Base-by-base conservation (phyloP, 2,797 vertebrate genomes). In the Pseudomugil tenellus region DNA sequence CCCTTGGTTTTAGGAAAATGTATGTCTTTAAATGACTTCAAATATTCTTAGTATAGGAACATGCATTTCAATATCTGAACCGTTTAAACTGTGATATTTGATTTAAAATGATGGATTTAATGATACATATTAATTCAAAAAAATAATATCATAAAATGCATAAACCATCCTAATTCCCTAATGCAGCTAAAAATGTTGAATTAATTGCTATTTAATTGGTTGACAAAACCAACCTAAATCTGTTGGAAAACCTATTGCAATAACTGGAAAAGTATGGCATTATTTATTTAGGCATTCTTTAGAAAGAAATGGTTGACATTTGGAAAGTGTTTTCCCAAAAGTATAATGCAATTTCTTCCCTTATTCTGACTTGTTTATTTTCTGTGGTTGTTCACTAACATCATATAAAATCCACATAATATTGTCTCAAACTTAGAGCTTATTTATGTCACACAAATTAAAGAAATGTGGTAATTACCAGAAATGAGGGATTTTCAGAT, bases 381-480 rank as follows among this genome's bases (percentile, higher is more conserved):
- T 21, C 35, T 13, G n/a, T 5, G 28, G 8, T 49, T 58, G 29
- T 58, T 71, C 29, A 54, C 4, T 41, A 39, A 41, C 28, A 69
- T 43, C 61, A 26, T 41, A 17, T n/a, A 56, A 4, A 51, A 35
- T 23, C 31, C 46, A 37, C 60, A 58, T 8, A 0, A 8, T 37
- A 17, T 19, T 43, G 19, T 9, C 6, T 43, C 19, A n/a, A n/a
- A 19, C 14, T 5, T 11, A 3, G 12, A 63, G 48, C 11, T 4
- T 0, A 3, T 12, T 64, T 67, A 28, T 49, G 57, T 73, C 58
- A 79, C 1, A 37, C 52, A 46, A 16, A 3, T 16, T 13, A 62
- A 52, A 11, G 0, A 58, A 23, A 8, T 54, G 4, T 0, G 16
- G 39, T 31, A 34, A 61, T 9, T 11, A 19, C 4, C 58, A 10